A percentile compares a stretch with the other conserved stretches of the same genome.
Evolutionary conservation across 2,113 vertebrate genomes (phyloP).

Genomic region (Solea solea): DNA sequence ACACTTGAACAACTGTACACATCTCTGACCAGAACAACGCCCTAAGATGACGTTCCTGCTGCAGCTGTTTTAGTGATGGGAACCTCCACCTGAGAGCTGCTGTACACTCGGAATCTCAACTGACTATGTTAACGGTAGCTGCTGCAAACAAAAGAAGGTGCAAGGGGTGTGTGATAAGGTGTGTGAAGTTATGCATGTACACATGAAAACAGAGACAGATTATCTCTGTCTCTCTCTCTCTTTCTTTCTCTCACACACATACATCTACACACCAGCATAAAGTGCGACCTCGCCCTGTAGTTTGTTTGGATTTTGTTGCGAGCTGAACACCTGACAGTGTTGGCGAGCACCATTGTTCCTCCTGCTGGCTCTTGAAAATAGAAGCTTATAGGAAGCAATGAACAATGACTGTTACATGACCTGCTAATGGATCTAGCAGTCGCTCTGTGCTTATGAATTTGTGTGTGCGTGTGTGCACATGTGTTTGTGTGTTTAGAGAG

Average conservation of each 20-base stretch:
- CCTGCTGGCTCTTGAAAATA: slow-evolving; percentile 74
- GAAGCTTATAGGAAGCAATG: slow-evolving; percentile 80
- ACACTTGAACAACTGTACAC: too few species aligned
- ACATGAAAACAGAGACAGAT: slow-evolving; percentile 1
- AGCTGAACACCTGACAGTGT: slow-evolving; percentile 64
- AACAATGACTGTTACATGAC: slow-evolving; percentile 85
- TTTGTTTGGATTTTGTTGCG: slow-evolving; percentile 59
- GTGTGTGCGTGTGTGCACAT: neutral
- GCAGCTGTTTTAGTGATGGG: slow-evolving; percentile 59
- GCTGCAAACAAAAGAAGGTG: slow-evolving; percentile 34
- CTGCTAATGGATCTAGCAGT: slow-evolving; percentile 82
- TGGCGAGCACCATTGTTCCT: slow-evolving; percentile 68
- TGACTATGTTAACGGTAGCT: neutral
- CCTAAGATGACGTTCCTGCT: slow-evolving; percentile 53
- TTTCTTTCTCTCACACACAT: neutral
- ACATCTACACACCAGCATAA: slow-evolving; percentile 8
- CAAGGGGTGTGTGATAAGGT: slow-evolving; percentile 4
- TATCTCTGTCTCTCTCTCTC: too few species aligned
- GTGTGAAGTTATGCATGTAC: slow-evolving; percentile 6
- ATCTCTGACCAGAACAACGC: neutral
- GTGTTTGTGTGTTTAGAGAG: slow-evolving; percentile 26
- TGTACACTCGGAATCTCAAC: slow-evolving; percentile 21
- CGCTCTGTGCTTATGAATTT: neutral
- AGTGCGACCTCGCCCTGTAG: slow-evolving; percentile 17
- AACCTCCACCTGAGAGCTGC: slow-evolving; percentile 10